Base-by-base conservation (phyloP, 1,140 invertebrate species). In the Drosophila bipectinata region DNA sequence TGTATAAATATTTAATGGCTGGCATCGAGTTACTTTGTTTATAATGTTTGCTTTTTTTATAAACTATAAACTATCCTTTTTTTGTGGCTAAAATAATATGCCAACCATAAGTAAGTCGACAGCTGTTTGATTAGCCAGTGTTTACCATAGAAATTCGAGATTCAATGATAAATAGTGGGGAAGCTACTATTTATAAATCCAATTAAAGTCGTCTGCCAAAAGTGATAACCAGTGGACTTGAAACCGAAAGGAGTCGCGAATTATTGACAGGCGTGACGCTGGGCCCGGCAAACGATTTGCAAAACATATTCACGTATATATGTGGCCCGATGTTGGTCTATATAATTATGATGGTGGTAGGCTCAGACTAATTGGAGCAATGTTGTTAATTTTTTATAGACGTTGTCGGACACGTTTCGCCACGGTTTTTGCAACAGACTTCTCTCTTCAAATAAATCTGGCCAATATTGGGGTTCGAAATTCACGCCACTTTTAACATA, bases 151-250 rank as follows among this genome's bases (percentile, higher is more conserved):
- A 9, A 48, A 48, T 48, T 58, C 18, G 28, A 48, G 7, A 3
- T 9, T 3, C 1, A 10, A 7, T 60, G 72, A 53, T 71, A 77
- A 77, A 60, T 66, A 54, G 30, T 55, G 28, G 18, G 21, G n/a
- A 15, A 9, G 69, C 10, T 47, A 26, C 59, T 71, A 75, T 77
- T 75, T 75, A 64, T 57, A 60, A 62, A 75, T 60, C 51, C 55
- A 45, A 72, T 77, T 77, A 56, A 56, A 69, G 37, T 26, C 45
- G 75, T 75, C 72, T 77, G 72, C 44, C 72, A 55, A 52, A 58
- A 18, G 54, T 69, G 58, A 58, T 60, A 69, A 41, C 32, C 21
- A 34, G 12, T 37, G 26, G 28, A 48, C 12, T 14, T 58, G 30
- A 58, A 58, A 58, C 30, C 56, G 47, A 52, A 49, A 61, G 48